phyloP scores from a whole-genome alignment of 1,140 invertebrate species.

The Penaeus indicus region DNA sequence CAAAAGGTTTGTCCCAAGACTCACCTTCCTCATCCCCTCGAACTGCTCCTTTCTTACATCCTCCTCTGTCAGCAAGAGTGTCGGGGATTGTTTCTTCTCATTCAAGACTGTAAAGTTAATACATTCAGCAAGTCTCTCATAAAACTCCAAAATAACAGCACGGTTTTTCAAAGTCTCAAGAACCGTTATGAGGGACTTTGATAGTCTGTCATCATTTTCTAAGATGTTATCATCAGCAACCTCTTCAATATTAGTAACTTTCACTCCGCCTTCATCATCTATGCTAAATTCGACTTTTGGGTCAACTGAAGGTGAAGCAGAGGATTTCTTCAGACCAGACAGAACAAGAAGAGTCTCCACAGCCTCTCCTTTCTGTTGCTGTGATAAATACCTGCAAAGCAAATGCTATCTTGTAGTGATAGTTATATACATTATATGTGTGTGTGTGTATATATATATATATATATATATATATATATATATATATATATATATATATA shows the following conservation, averaged over 20 bases:
- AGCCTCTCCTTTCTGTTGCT: constrained; percentile 10
- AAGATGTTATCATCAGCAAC: constrained; percentile 1
- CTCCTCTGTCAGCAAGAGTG: constrained; percentile 33
- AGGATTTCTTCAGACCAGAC: constrained; percentile 16
- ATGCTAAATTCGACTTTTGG: constrained; percentile 34
- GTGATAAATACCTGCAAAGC: constrained; percentile 33
- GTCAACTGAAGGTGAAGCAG: constrained; percentile 33
- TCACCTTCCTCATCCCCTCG: constrained; percentile 30
- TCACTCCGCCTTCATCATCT: constrained; percentile 51
- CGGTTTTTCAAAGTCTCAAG: constrained; percentile 43
- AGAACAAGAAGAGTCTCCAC: constrained; percentile 51
- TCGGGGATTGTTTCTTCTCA: neutral
- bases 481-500: too few relatives aligned
- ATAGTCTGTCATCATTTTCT: constrained; percentile 44
- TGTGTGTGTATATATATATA: constrained; percentile 1
- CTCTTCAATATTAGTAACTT: neutral
- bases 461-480: neutral
- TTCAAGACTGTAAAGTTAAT: constrained; percentile 44
- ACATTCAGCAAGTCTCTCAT: constrained; percentile 39
- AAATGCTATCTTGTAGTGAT: neutral
- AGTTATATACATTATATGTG: constrained; percentile 22
- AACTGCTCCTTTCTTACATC: constrained; percentile 34
- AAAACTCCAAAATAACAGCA: constrained; percentile 49
- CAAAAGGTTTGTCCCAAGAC: constrained; percentile 36
- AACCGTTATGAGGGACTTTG: constrained; percentile 35